Base-by-base conservation (phyloP, 2,797 vertebrate genomes). In the Lophius americanus region DNA sequence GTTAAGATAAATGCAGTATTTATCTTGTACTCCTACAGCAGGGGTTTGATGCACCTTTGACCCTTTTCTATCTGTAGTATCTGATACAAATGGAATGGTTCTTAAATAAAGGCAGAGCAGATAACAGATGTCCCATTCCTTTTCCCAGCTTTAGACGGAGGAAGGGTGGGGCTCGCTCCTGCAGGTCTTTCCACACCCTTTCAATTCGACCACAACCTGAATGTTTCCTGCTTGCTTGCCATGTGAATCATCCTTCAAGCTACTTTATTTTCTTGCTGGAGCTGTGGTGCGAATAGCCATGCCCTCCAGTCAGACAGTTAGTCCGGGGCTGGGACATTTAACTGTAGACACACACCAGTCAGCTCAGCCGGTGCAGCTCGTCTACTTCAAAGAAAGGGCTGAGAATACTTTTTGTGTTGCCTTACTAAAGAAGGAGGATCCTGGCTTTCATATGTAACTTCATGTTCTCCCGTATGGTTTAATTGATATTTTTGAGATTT, bases 211-310 rank as follows among this genome's bases (percentile, higher is more conserved):
- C 35, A 72, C 64, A 61, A 72, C 63, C 56, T 73, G 57, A 51
- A 80, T 76, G 75, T 56, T 58, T 76, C 50, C n/a, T 35, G 32
- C 56, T 32, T 53, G 60, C 76, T 66, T 69, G 60, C 58, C 64
- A 42, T 82, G 60, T 50, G 47, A 76, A 41, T 50, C 35, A 39
- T 72, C 70, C 82, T 78, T 78, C 64, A 70, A 67, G 72, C 48
- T 9, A 1, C n/a, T 64, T 55, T 37, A 51, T 35, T 65, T 51
- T 32, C n/a, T 37, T 51, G 23, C 51, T 47, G 12, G 10, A 36
- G 47, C 47, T 64, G 57, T 63, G 68, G 84, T 84, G 77, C 69
- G 81, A 83, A 85, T 62, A 51, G 58, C 55, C 78, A 33, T 81
- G 75, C 79, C 85, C 71, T 63, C 3, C 0, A 78, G 79, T 66